phyloP scores from a whole-genome alignment of 2,888 invertebrate species.

The Diaprepes abbreviatus region DNA sequence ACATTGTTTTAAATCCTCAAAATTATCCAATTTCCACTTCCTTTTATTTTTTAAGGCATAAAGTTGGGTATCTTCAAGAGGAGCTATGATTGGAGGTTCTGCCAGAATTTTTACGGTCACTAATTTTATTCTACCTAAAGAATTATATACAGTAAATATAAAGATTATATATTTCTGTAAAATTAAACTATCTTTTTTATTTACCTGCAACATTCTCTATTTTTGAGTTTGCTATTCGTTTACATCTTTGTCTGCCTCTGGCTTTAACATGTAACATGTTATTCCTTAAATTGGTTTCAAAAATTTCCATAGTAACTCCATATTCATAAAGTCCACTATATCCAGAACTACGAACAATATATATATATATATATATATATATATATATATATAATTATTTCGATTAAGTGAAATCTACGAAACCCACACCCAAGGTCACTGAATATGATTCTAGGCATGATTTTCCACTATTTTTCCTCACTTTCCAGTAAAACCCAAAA shows the following conservation, averaged over 20 bases:
- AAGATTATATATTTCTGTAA: too few species aligned
- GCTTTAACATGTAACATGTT: conserved; percentile 75
- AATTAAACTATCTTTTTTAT: background rate
- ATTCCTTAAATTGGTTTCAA: conserved; percentile 74
- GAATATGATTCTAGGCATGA: too few species aligned
- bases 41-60: conserved; percentile 68
- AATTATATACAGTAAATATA: too few species aligned
- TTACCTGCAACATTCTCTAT: conserved; percentile 58
- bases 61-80: conserved; percentile 69
- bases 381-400: too few species aligned
- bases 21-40: conserved; percentile 58
- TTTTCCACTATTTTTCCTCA: too few species aligned
- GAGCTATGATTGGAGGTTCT: conserved; percentile 75
- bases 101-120: conserved; percentile 78
- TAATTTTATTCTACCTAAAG: conserved; percentile 66
- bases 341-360: conserved; percentile 41
- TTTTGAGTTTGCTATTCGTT: conserved; percentile 68
- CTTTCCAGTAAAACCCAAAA: too few species aligned
- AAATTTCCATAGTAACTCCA: conserved; percentile 78
- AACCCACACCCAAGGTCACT: too few species aligned
- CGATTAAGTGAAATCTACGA: too few species aligned
- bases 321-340: conserved; percentile 61
- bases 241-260: conserved; percentile 83
- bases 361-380: too few species aligned
- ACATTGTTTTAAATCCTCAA: conserved; percentile 57